Evolutionary conservation across 2,113 vertebrate species (phyloP), one percentile per base, ranked within the genome.

Genomic region (Lathamus discolor): DNA sequence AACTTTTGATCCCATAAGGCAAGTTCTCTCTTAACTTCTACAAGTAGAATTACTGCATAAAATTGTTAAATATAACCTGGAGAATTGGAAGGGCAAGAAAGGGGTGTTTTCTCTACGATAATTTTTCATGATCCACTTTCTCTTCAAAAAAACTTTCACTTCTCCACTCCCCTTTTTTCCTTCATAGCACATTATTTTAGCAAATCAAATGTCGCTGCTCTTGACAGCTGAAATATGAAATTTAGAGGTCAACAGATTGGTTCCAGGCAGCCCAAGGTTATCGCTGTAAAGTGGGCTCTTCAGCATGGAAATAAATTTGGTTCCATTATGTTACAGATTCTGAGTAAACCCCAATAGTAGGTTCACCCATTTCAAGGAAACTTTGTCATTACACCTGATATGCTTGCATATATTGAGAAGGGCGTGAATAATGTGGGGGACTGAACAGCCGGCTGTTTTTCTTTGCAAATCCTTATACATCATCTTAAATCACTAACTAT

Each of bases 1-100:
- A 93, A 94, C 72, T 95, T 91, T 59, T 63, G 52, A 86, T 88
- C 84, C 69, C 27, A 16, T 43, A 74, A 95, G 76, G n/a, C 35
- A 64, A 63, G 39, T 59, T 93, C 52, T 95, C 69, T 79, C 61
- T 85, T 67, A 41, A 57, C 24, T 20, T 80, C 55, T 90, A 33
- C 77, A 87, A 73, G 57, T 41, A 73, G n/a, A 12, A 54, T 86
- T 81, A 33, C 64, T 78, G 41, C 15, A 48, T 43, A 76, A 92
- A 96, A 64, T 51, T 54, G 4, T 69, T 76, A 86, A 91, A 62
- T 54, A 55, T 44, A 39, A 24, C 18, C 49, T 24, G 4, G 25
- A 68, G 70, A 54, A 85, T 22, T 20, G 8, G 49, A 83, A 94
- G n/a, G 49, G 57, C 44, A 88, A 86, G 31, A 91, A 73, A 67